Conservation (phyloP, 2,797 vertebrate genomes). For the Ciconia nigra region DNA sequence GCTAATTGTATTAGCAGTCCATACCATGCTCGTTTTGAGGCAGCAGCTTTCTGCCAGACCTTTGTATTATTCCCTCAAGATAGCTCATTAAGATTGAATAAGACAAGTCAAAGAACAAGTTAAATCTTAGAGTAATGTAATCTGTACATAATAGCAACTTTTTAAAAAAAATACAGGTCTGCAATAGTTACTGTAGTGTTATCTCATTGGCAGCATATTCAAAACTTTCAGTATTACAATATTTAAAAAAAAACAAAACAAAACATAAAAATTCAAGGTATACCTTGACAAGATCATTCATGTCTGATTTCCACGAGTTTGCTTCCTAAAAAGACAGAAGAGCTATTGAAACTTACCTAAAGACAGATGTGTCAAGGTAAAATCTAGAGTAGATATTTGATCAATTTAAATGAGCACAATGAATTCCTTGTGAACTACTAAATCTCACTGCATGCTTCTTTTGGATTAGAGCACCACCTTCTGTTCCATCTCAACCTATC, state of each 20-base stretch:
- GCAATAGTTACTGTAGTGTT: neutral
- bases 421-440: neutral
- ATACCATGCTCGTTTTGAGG: neutral
- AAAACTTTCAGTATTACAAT: neutral
- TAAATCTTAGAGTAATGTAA: neutral
- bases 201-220: neutral
- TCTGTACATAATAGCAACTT: neutral
- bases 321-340: conserved; percentile 49
- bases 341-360: neutral
- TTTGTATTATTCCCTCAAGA: neutral
- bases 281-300: conserved; percentile 56
- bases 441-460: neutral
- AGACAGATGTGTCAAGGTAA: neutral
- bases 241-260: neutral
- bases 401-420: neutral
- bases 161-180: neutral
- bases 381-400: neutral
- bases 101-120: neutral
- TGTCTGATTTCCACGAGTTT: conserved; percentile 46
- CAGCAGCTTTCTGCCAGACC: neutral
- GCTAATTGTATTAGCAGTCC: neutral
- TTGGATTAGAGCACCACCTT: conserved; percentile 36
- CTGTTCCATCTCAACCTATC: neutral
- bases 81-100: neutral
- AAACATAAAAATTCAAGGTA: neutral